Conservation (phyloP, 2,888 invertebrate genomes). For the Synanthedon andrenaeformis region DNA sequence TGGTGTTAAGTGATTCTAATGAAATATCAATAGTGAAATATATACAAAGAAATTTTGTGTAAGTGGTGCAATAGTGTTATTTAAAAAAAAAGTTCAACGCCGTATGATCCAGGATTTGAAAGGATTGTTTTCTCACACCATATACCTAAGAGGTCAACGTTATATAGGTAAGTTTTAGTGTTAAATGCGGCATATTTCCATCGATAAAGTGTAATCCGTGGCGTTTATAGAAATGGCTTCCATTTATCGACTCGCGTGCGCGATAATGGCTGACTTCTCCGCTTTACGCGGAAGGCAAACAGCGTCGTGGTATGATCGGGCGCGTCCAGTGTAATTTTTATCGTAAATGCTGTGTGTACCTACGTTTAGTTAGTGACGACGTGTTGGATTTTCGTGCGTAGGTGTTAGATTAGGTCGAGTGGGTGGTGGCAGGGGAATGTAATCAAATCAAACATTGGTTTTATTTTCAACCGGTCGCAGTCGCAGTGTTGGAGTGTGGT, state of each 20-base stretch:
- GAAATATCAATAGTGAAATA: constrained; percentile 38
- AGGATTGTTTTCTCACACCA: constrained; percentile 49
- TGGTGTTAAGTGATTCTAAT: constrained; percentile 59
- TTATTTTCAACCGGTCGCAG: constrained; percentile 16
- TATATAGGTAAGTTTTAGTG: constrained; percentile 43
- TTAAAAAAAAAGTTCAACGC: constrained; percentile 25
- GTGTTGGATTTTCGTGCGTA: constrained; percentile 33
- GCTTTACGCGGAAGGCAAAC: constrained; percentile 30
- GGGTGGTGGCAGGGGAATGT: constrained; percentile 37
- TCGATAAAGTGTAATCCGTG: constrained; percentile 30
- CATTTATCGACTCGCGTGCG: constrained; percentile 67
- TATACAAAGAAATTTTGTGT: constrained; percentile 43
- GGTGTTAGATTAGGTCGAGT: constrained; percentile 32
- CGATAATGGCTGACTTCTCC: constrained; percentile 64
- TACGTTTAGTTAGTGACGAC: constrained; percentile 12
- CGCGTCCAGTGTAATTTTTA: background rate
- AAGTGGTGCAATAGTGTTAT: constrained; percentile 58
- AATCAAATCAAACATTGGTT: constrained; percentile 29
- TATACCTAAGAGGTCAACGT: constrained; percentile 35
- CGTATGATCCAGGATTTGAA: constrained; percentile 44
- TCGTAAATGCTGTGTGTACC: background rate
- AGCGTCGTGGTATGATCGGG: background rate
- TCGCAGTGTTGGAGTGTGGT: constrained; percentile 11
- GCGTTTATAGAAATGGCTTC: constrained; percentile 62
- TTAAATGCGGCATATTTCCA: constrained; percentile 9